Conservation (phyloP, 2,888 invertebrate species). For the Macrophya annulata region DNA sequence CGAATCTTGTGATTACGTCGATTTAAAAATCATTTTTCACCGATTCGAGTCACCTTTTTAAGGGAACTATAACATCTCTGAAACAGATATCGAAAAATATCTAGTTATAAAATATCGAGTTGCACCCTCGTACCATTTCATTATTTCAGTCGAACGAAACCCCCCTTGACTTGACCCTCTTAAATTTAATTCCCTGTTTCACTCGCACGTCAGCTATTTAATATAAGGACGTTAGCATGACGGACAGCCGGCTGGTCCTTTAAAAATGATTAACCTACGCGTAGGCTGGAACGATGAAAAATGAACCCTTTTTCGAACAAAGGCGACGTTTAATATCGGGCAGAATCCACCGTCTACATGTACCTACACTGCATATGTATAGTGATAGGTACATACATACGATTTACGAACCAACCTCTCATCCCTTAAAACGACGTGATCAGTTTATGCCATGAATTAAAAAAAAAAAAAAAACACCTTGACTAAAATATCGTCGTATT, state of each 20-base stretch:
- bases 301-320: constrained; percentile 69
- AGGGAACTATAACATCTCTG: not conserved
- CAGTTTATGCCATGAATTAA: not conserved
- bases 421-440: not conserved
- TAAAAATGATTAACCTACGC: constrained; percentile 75
- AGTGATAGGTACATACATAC: not conserved
- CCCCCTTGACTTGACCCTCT: constrained; percentile 53
- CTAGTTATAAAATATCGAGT: not conserved
- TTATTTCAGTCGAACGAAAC: constrained; percentile 64
- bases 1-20: not conserved
- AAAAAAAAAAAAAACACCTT: not conserved
- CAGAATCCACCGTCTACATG: not conserved
- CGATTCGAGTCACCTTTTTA: not conserved
- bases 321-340: constrained; percentile 64
- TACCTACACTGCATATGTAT: not conserved
- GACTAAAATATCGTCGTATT: not conserved
- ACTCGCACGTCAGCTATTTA: constrained; percentile 60
- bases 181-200: constrained; percentile 68
- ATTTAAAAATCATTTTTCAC: not conserved
- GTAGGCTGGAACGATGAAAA: constrained; percentile 69
- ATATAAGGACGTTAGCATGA: constrained; percentile 61
- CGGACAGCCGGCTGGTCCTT: constrained; percentile 67
- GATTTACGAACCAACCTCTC: not conserved
- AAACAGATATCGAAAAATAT: not conserved
- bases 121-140: constrained; percentile 66